Evolutionary conservation across 2,888 invertebrate genomes (phyloP), one percentile per base, ranked within the genome.

Genomic region (Macaria notata): DNA sequence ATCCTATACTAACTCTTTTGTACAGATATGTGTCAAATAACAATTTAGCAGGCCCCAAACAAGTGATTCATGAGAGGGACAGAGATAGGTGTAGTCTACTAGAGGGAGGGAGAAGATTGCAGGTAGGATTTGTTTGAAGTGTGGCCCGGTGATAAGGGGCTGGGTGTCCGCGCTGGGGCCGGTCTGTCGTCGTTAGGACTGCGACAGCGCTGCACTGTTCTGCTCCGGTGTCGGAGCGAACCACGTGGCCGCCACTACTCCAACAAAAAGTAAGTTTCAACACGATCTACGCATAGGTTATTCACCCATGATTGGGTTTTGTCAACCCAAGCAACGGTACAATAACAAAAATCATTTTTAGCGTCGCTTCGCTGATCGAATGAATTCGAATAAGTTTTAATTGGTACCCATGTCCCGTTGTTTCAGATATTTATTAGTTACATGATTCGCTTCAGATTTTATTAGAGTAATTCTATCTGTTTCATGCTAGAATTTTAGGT

Each of bases 171-270:
- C 52, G 41, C 45, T 43, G 39, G 38, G 56, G 56, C 9, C 69
- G 77, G 83, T 70, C 89, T 84, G 89, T 90, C 87, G 88, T 83
- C 83, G 83, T 79, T 73, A 70, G 76, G 78, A 80, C 65, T 70
- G 78, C 86, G 87, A 76, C 84, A 84, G 84, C 79, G 75, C 65
- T 78, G 83, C 84, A 80, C 78, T 64, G 73, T 80, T 76, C 54
- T 59, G 68, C 65, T 62, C 70, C 76, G 72, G 70, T 65, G 62
- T 60, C 49, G 47, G 49, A 64, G 62, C 54, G 63, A 70, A 84
- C 79, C 90, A 90, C 90, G 90, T 90, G 90, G 86, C 79, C 81
- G 84, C 78, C 65, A 64, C 59, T 69, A 68, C 78, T 78, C 79
- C 78, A 77, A 75, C 64, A 80, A 82, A 79, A 74, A 68, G 88